phyloP scores from a whole-genome alignment of 2,888 invertebrate genomes.

The Drosophila buzzatii region DNA sequence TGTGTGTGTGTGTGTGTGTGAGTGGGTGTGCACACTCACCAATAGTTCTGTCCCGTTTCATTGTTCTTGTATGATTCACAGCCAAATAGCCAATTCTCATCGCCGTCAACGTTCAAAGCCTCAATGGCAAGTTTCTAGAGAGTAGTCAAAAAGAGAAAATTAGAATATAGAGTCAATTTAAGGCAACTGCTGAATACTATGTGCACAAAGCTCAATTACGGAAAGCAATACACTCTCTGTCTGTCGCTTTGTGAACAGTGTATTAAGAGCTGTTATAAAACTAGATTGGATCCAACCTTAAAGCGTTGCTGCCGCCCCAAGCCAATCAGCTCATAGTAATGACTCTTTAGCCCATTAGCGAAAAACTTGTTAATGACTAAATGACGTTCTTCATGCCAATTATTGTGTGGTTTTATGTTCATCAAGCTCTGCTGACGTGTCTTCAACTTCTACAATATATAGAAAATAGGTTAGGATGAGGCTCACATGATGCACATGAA shows the following conservation, averaged over 20 bases:
- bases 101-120: slow-evolving; percentile 88
- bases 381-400: slow-evolving; percentile 87
- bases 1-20: neutral
- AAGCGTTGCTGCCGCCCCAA: slow-evolving; percentile 74
- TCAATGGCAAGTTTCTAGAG: slow-evolving; percentile 87
- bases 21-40: slow-evolving; percentile 40
- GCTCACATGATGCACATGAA: neutral
- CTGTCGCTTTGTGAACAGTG: neutral
- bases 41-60: slow-evolving; percentile 29
- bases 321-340: slow-evolving; percentile 81
- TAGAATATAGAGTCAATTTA: neutral
- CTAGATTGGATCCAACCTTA: slow-evolving; percentile 59
- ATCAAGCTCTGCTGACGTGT: slow-evolving; percentile 46
- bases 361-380: slow-evolving; percentile 80
- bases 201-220: neutral
- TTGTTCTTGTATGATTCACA: slow-evolving; percentile 87
- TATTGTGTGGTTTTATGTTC: slow-evolving; percentile 26
- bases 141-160: neutral
- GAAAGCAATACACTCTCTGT: neutral
- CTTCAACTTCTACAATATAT: slow-evolving; percentile 36
- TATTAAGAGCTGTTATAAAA: neutral
- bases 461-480: neutral
- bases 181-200: neutral
- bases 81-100: slow-evolving; percentile 91
- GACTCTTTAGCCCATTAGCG: slow-evolving; percentile 71